Evolutionary conservation across 2,888 invertebrate genomes (phyloP), one percentile per base, ranked within the genome.

Genomic region (Polylopha cassiicola): DNA sequence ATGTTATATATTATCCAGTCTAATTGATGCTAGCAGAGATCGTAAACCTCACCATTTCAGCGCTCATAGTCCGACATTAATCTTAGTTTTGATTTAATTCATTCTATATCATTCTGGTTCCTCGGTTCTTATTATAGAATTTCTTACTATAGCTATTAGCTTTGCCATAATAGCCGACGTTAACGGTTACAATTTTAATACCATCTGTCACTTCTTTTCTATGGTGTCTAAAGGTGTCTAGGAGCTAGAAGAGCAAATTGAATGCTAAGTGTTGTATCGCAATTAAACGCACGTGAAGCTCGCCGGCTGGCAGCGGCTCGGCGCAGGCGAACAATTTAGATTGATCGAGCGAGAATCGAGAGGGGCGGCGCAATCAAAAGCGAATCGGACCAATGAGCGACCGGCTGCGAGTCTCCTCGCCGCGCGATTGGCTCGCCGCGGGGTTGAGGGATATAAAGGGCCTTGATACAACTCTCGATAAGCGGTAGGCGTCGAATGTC

Each of bases 301-400:
- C 39, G 49, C 58, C 58, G 65, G 58, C 66, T 68, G 69, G 63
- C 70, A 63, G 59, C 60, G 51, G 70, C 72, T 65, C 69, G 69
- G 69, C 65, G 64, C 58, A 61, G 63, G 55, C 67, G 66, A 65
- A 67, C 77, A 80, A 82, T 82, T 75, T 73, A 72, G 80, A 84
- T 84, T 81, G 80, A 84, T 84, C 71, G 79, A 72, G 73, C 71
- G 63, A 67, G 78, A 70, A 82, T 82, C 75, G 77, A 73, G 73
- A 48, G 69, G 78, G 84, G 84, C 82, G 84, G 78, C 48, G 82
- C 82, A 79, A 82, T 84, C 84, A 84, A 84, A 85, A 71, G 68
- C 75, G 74, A 73, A 80, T 79, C 76, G 73, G 66, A 59, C 82
- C 82, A 84, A 84, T 84, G 64, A 59, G 73, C 60, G 71, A 53